These are phyloP conservation scores for Trichopria drosophilae DNA, from an alignment of 2,888 invertebrate species.

Conservation along the genomic window DNA sequence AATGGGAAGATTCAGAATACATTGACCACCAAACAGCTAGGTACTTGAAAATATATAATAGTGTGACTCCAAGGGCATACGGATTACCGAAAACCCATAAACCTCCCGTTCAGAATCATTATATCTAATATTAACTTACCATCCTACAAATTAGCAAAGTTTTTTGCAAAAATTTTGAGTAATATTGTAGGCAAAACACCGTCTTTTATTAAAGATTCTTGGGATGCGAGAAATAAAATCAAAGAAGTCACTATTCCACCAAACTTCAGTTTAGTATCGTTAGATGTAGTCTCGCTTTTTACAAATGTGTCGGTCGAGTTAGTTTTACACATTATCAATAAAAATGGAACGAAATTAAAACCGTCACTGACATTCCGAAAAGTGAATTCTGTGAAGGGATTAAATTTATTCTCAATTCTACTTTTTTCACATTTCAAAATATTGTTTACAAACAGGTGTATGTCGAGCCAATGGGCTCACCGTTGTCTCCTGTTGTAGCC, in stretches of 20 bases:
- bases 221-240: constrained; percentile 2
- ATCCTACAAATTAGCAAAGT: constrained; percentile 11
- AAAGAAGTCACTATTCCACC: background rate
- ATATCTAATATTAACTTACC: constrained; percentile 4
- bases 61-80: constrained; percentile 10
- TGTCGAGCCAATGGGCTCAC: constrained; percentile 12
- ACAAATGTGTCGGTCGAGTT: constrained; percentile 14
- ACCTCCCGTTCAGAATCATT: too few relatives aligned
- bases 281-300: constrained; percentile 13
- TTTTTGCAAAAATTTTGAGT: too few relatives aligned
- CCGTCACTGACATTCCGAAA: constrained; percentile 7
- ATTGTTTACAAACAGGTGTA: constrained; percentile 13
- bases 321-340: constrained; percentile 2
- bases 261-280: constrained; percentile 2
- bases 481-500: too few relatives aligned
- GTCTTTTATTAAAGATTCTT: constrained; percentile 9
- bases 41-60: too few relatives aligned
- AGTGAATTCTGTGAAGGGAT: constrained; percentile 8
- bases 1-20: too few relatives aligned
- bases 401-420: too few relatives aligned
- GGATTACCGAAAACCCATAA: constrained; percentile 20
- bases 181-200: constrained; percentile 6
- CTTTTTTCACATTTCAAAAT: constrained; percentile 13
- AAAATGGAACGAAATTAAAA: constrained; percentile 4
- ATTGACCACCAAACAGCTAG: too few relatives aligned